phyloP scores from a whole-genome alignment of 2,113 vertebrate species.

The Atherinomorus stipes region DNA sequence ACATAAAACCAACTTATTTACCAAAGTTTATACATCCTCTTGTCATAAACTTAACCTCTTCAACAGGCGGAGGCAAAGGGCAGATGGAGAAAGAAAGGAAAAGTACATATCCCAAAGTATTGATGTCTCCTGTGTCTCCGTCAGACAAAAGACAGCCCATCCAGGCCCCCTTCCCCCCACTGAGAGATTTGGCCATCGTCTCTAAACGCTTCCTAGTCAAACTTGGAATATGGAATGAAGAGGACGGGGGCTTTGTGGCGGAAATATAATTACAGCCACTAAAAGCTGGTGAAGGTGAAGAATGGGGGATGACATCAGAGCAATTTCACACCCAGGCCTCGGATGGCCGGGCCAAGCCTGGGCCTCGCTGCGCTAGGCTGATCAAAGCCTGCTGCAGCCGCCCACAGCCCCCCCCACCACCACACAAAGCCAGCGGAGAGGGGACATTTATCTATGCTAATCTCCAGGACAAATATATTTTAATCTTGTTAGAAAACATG shows the following conservation, averaged over 20 bases:
- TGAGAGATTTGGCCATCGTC: slow-evolving; percentile 88
- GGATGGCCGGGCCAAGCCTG: slow-evolving; percentile 90
- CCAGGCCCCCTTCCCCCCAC: slow-evolving; percentile 84
- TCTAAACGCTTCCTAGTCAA: slow-evolving; percentile 94
- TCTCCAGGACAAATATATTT: slow-evolving; percentile 99
- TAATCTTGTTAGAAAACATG: slow-evolving; percentile 99
- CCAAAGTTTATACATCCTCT: slow-evolving; percentile 77
- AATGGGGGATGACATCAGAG: slow-evolving; percentile 97
- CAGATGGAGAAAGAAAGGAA: slow-evolving; percentile 91
- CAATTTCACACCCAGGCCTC: slow-evolving; percentile 97
- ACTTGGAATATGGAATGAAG: slow-evolving; percentile 97
- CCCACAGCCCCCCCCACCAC: slow-evolving; percentile 78
- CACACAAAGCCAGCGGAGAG: slow-evolving; percentile 81
- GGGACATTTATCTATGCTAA: slow-evolving; percentile 97
- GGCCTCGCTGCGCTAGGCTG: slow-evolving; percentile 92
- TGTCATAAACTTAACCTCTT: slow-evolving; percentile 70
- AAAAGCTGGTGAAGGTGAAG: slow-evolving; percentile 93
- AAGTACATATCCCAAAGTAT: slow-evolving; percentile 87
- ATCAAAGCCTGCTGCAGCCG: slow-evolving; percentile 94
- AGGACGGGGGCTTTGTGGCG: slow-evolving; percentile 92
- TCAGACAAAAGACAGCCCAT: slow-evolving; percentile 72
- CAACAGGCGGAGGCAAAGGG: slow-evolving; percentile 87
- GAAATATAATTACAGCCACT: slow-evolving; percentile 98
- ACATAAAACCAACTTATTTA: slow-evolving; percentile 32
- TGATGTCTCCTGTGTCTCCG: slow-evolving; percentile 72